Conservation (phyloP, 2,113 vertebrate genomes). For the Cephalopterus ornatus region DNA sequence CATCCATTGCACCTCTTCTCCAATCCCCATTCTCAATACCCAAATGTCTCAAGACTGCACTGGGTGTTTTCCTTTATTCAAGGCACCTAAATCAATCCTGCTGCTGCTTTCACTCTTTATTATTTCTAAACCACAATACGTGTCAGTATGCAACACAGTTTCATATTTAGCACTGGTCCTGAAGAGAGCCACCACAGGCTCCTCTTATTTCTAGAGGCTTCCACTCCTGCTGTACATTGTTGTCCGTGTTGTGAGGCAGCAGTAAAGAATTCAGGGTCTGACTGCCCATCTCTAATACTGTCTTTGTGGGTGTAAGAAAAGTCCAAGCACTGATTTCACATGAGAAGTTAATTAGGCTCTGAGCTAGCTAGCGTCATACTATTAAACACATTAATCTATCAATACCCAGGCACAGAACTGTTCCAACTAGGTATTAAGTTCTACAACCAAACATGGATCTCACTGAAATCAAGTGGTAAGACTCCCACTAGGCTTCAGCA, state of each 20-base stretch:
- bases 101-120: neutral
- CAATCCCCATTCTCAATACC: rapidly evolving
- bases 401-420: neutral
- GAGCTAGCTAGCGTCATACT: neutral
- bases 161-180: neutral
- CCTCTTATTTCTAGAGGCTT: neutral
- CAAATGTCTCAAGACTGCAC: neutral
- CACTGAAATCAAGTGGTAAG: neutral
- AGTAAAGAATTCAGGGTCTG: neutral
- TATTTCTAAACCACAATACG: neutral
- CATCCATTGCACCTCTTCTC: neutral
- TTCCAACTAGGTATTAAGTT: neutral
- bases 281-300: neutral
- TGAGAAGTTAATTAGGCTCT: neutral
- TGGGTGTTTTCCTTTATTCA: neutral
- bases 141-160: neutral
- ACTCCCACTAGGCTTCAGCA: neutral
- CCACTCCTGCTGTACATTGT: neutral
- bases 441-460: neutral
- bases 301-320: neutral
- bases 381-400: neutral
- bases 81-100: neutral
- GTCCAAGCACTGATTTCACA: neutral
- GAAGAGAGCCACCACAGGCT: neutral
- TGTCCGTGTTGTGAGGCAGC: neutral